Evolutionary conservation across 1,140 invertebrate genomes (phyloP).

Genomic region (Nephotettix cincticeps): DNA sequence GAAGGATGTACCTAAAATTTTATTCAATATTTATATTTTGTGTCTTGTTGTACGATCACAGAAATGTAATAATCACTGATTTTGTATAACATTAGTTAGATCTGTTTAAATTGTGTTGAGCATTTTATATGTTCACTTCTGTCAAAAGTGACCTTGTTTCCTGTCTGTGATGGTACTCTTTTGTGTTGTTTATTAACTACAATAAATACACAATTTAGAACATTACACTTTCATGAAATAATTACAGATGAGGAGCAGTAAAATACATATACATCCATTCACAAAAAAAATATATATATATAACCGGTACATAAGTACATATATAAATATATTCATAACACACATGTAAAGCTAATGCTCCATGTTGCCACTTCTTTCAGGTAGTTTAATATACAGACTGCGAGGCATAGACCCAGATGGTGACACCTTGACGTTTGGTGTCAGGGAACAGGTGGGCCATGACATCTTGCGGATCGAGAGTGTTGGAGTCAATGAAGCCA

Average conservation of each 20-base stretch:
- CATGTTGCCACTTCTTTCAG: conserved; percentile 49
- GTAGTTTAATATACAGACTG: conserved; percentile 79
- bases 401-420: conserved; percentile 81
- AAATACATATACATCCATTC: background rate
- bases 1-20: no score
- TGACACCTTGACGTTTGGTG: conserved; percentile 79
- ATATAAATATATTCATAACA: background rate
- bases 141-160: no score
- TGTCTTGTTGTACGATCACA: no score
- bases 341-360: background rate
- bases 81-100: no score
- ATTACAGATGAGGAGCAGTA: background rate
- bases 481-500: conserved; percentile 74
- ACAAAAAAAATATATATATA: background rate
- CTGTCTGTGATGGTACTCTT: no score
- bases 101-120: no score
- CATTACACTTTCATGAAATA: background rate
- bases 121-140: no score
- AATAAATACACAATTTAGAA: no score
- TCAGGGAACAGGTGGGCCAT: conserved; percentile 68
- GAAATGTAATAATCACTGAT: no score
- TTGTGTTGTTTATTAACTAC: no score
- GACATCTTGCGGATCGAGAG: conserved; percentile 84
- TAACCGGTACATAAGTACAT: background rate
- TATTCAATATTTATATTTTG: no score